These are phyloP conservation scores for Lithophane leautieri DNA, from an alignment of 2,888 invertebrate species.

Conservation along the genomic window DNA sequence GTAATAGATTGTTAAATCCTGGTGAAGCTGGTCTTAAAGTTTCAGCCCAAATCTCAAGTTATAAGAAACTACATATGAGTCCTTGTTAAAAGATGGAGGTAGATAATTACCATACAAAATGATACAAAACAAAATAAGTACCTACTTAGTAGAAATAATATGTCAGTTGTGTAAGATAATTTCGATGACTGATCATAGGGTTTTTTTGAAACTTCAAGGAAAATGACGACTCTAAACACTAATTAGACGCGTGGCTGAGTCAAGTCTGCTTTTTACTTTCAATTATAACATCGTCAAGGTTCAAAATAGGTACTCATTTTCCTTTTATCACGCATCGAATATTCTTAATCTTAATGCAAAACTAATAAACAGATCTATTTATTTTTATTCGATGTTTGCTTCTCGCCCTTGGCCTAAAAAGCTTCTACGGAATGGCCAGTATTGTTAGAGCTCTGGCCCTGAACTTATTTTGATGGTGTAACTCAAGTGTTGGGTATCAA, in stretches of 20 bases:
- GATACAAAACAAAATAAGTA: neutral
- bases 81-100: neutral
- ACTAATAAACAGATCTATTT: slow-evolving; percentile 60
- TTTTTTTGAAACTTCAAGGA: neutral
- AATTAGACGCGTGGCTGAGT: slow-evolving; percentile 10
- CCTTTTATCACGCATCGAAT: slow-evolving; percentile 25
- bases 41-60: neutral
- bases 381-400: slow-evolving; percentile 51
- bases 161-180: neutral
- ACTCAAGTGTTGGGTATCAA: slow-evolving; percentile 56
- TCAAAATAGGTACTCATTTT: slow-evolving; percentile 16
- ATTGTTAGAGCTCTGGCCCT: slow-evolving; percentile 53
- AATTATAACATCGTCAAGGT: slow-evolving; percentile 22
- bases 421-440: slow-evolving; percentile 51
- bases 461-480: slow-evolving; percentile 40
- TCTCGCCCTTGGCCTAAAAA: slow-evolving; percentile 70
- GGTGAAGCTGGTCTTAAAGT: neutral
- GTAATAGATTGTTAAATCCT: neutral
- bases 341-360: slow-evolving; percentile 42
- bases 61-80: neutral
- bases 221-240: neutral
- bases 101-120: slow-evolving; percentile 3
- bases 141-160: neutral
- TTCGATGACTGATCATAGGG: neutral
- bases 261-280: neutral